A percentile compares a stretch with the other conserved stretches of the same genome.
Conservation (phyloP, 2,888 invertebrate species). For the Pyrochroa serraticornis region DNA sequence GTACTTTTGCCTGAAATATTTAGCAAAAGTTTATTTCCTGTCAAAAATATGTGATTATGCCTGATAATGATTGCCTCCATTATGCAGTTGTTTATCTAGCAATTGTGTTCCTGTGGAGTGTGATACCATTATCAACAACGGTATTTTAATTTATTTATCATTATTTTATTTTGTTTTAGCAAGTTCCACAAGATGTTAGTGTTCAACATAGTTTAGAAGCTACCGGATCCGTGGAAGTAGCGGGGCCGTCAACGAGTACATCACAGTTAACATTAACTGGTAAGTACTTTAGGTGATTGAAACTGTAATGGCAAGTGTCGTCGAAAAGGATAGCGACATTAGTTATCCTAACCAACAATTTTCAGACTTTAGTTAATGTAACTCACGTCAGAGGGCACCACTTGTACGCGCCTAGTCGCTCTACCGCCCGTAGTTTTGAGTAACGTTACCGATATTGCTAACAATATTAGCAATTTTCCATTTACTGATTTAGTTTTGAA, state of each 20-base stretch:
- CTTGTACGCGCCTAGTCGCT: too few species aligned
- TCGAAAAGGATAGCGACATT: too few species aligned
- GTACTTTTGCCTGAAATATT: too few species aligned
- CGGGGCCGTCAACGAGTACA: conserved; percentile 50
- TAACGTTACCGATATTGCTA: too few species aligned
- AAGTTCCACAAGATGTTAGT: conserved; percentile 54
- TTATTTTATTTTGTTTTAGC: conserved; percentile 41
- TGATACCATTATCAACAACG: conserved; percentile 19
- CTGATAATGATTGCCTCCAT: neutral
- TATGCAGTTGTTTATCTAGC: neutral
- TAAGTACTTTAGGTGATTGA: conserved; percentile 16
- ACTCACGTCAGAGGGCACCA: too few species aligned
- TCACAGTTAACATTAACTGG: conserved; percentile 45
- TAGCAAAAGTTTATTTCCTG: too few species aligned
- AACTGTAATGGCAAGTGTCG: too few species aligned
- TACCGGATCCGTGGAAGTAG: conserved; percentile 46
- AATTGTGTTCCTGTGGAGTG: neutral
- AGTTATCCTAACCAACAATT: too few species aligned
- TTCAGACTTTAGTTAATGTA: neutral
- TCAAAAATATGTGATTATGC: neutral
- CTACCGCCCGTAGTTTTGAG: too few species aligned
- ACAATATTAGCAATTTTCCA: neutral
- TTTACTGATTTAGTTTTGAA: too few species aligned
- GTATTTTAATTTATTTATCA: neutral
- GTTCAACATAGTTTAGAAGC: conserved; percentile 49